phyloP scores from a whole-genome alignment of 1,140 invertebrate genomes.

The Dendrolimus kikuchii region DNA sequence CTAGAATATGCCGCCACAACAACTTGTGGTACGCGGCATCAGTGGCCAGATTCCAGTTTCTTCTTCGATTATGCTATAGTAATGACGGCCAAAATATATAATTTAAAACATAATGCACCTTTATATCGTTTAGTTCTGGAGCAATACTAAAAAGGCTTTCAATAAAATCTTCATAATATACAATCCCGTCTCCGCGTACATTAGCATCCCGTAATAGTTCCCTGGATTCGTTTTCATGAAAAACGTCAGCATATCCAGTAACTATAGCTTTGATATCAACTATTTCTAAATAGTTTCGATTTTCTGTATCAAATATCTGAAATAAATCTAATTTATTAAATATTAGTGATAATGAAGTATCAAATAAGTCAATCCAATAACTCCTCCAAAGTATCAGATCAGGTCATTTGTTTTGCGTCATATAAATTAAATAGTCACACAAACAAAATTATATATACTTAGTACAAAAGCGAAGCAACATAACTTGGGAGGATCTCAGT shows the following conservation, averaged over 20 bases:
- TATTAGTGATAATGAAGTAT: no score
- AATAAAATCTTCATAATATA: constrained; percentile 53
- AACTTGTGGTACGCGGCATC: no score
- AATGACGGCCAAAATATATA: not conserved
- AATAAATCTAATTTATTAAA: not conserved
- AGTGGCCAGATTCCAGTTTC: no score
- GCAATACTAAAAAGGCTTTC: constrained; percentile 51
- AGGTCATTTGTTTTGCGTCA: no score
- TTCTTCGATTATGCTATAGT: no score
- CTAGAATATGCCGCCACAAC: no score
- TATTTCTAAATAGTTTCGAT: constrained; percentile 46
- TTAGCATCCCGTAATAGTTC: constrained; percentile 58
- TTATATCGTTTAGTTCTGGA: constrained; percentile 43
- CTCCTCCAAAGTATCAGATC: no score
- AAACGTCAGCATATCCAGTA: constrained; percentile 34
- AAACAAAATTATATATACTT: no score
- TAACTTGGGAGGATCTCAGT: no score
- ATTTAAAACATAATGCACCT: constrained; percentile 20
- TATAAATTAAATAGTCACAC: no score
- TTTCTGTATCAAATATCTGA: constrained; percentile 59
- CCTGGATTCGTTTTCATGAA: constrained; percentile 32
- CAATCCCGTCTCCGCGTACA: constrained; percentile 53
- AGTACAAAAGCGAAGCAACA: no score
- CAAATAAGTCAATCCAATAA: no score
- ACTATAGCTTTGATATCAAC: constrained; percentile 50